A percentile compares a stretch with the other conserved stretches of the same genome.
Evolutionary conservation across 2,888 invertebrate species (phyloP).

Genomic region (Nasonia oneida): DNA sequence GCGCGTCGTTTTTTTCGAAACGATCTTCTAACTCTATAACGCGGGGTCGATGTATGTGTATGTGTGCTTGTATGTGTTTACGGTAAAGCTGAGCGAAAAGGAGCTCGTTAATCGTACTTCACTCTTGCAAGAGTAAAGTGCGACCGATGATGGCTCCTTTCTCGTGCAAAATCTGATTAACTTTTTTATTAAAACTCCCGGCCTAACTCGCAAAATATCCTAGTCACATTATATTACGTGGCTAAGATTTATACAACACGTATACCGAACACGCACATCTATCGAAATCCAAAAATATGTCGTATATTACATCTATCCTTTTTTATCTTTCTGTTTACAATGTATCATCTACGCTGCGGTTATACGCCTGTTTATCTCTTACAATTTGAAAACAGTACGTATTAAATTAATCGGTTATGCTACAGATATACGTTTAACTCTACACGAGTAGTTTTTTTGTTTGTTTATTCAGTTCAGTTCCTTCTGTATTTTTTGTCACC

Average conservation of each 20-base stretch:
- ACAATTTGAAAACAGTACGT: constrained; percentile 51
- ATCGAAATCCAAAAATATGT: constrained; percentile 61
- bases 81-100: constrained; percentile 30
- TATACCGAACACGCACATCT: constrained; percentile 58
- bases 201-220: constrained; percentile 38
- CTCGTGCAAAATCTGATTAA: constrained; percentile 19
- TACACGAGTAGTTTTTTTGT: constrained; percentile 46
- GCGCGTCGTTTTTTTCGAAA: constrained; percentile 48
- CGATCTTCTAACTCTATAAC: constrained; percentile 47
- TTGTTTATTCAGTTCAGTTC: constrained; percentile 55
- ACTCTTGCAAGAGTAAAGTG: constrained; percentile 23
- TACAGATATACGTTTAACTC: constrained; percentile 44
- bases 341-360: constrained; percentile 26
- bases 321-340: constrained; percentile 19
- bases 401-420: constrained; percentile 50
- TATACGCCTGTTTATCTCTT: constrained; percentile 28
- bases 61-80: constrained; percentile 21
- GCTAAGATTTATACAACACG: constrained; percentile 53
- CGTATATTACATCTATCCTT: constrained; percentile 54
- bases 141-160: background rate
- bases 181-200: constrained; percentile 3
- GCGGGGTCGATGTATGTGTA: constrained; percentile 37
- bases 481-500: constrained; percentile 21
- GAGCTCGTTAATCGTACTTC: background rate
- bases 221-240: constrained; percentile 35